Conservation (phyloP, 1,140 invertebrate genomes). For the Nymphalis io region DNA sequence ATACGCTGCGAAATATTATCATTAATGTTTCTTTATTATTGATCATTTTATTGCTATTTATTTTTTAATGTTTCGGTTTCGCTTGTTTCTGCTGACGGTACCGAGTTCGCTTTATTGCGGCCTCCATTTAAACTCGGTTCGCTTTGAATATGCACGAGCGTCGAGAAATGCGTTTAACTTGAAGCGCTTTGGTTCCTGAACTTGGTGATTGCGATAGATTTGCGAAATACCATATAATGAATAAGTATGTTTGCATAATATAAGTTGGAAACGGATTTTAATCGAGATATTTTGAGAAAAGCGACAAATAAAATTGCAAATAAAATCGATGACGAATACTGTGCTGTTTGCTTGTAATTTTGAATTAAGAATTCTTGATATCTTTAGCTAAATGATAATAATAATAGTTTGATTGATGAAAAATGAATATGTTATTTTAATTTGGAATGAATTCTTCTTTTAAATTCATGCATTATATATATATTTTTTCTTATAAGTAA, state of each 20-base stretch:
- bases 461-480: too few relatives aligned
- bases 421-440: too few relatives aligned
- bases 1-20: not conserved
- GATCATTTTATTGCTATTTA: not conserved
- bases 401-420: too few relatives aligned
- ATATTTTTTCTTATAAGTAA: too few relatives aligned
- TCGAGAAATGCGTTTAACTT: constrained; percentile 57
- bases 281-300: not conserved
- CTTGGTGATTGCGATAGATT: constrained; percentile 39
- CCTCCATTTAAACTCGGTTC: constrained; percentile 54
- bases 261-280: not conserved
- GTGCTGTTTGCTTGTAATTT: not conserved
- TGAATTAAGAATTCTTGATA: not conserved
- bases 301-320: too few relatives aligned
- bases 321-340: too few relatives aligned
- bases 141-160: constrained; percentile 65
- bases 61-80: not conserved
- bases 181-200: constrained; percentile 35
- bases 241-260: constrained; percentile 20
- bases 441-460: too few relatives aligned
- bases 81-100: constrained; percentile 28
- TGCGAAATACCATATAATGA: constrained; percentile 19
- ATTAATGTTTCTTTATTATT: not conserved
- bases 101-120: constrained; percentile 58
- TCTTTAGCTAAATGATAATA: too few relatives aligned